phyloP scores from a whole-genome alignment of 2,888 invertebrate genomes.

The Iphiclides podalirius region DNA sequence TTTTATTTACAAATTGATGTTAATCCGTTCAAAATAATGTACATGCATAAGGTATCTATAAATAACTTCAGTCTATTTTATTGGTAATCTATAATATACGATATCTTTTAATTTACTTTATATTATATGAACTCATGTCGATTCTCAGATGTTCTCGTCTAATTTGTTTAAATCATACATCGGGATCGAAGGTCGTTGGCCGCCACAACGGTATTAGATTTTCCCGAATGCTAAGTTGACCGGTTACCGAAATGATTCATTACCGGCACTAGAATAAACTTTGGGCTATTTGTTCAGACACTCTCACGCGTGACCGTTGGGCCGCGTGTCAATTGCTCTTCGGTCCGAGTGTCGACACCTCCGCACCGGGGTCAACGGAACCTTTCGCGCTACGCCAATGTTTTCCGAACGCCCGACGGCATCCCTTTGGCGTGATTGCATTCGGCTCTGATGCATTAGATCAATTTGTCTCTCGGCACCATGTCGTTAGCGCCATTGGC shows the following conservation, averaged over 20 bases:
- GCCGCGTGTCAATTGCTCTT: constrained; percentile 67
- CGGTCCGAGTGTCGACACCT: constrained; percentile 69
- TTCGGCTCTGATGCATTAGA: constrained; percentile 42
- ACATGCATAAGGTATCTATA: too few species aligned
- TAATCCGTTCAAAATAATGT: too few species aligned
- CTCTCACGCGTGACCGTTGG: constrained; percentile 72
- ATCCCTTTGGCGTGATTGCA: constrained; percentile 44
- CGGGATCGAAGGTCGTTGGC: constrained; percentile 48
- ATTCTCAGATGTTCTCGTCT: constrained; percentile 39
- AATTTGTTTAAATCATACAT: constrained; percentile 58
- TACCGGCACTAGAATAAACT: constrained; percentile 70
- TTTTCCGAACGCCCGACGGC: constrained; percentile 57
- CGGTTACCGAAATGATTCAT: constrained; percentile 76
- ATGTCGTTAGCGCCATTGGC: constrained; percentile 18
- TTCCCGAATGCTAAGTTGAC: constrained; percentile 63
- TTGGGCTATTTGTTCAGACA: constrained; percentile 72
- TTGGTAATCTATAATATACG: too few species aligned
- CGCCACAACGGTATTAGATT: constrained; percentile 55
- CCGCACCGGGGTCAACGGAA: constrained; percentile 58
- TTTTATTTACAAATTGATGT: too few species aligned
- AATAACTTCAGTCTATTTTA: too few species aligned
- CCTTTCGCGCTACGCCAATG: constrained; percentile 60
- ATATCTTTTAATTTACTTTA: too few species aligned
- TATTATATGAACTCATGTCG: too few species aligned
- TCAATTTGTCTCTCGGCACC: constrained; percentile 24